Conservation (phyloP, 2,797 vertebrate genomes). For the Anomalospiza imberbis region DNA sequence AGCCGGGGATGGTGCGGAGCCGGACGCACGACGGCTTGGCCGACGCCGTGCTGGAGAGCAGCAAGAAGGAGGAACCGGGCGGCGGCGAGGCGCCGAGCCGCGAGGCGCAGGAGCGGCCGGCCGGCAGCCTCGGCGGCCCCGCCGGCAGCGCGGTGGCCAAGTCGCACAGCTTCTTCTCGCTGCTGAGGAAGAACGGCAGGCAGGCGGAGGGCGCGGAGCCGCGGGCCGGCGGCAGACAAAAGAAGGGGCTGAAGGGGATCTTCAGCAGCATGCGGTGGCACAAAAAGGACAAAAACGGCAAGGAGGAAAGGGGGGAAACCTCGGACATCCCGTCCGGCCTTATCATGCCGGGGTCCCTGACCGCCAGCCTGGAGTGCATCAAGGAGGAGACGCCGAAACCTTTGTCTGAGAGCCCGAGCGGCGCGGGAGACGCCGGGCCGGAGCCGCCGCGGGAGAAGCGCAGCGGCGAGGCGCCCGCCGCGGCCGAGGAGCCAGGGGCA, state of each 20-base stretch:
- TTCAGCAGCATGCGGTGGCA: conserved; percentile 95
- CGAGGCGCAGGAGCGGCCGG: conserved; percentile 34
- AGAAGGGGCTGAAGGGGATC: conserved; percentile 87
- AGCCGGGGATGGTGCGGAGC: conserved; percentile 86
- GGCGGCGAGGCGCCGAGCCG: background rate
- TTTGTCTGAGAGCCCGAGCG: conserved; percentile 63
- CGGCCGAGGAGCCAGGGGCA: conserved; percentile 19
- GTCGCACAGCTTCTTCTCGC: conserved; percentile 94
- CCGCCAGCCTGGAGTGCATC: conserved; percentile 78
- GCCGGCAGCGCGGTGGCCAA: conserved; percentile 83
- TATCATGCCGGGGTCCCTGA: conserved; percentile 76
- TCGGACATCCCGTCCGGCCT: conserved; percentile 73
- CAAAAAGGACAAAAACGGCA: conserved; percentile 82
- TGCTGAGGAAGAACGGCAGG: conserved; percentile 87
- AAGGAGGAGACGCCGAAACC: conserved; percentile 81
- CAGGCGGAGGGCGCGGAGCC: conserved; percentile 77
- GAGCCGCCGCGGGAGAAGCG: conserved; percentile 66
- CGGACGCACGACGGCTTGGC: conserved; percentile 92
- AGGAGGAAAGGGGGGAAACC: conserved; percentile 74
- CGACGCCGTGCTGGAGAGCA: conserved; percentile 78
- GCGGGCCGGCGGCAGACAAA: conserved; percentile 85
- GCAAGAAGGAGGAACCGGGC: conserved; percentile 69
- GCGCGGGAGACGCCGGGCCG: conserved; percentile 53
- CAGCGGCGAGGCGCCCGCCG: background rate
- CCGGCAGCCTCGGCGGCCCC: conserved; percentile 71